Evolutionary conservation across 1,140 invertebrate genomes (phyloP), one percentile per base, ranked within the genome.

Genomic region (Aphelenchoides besseyi): DNA sequence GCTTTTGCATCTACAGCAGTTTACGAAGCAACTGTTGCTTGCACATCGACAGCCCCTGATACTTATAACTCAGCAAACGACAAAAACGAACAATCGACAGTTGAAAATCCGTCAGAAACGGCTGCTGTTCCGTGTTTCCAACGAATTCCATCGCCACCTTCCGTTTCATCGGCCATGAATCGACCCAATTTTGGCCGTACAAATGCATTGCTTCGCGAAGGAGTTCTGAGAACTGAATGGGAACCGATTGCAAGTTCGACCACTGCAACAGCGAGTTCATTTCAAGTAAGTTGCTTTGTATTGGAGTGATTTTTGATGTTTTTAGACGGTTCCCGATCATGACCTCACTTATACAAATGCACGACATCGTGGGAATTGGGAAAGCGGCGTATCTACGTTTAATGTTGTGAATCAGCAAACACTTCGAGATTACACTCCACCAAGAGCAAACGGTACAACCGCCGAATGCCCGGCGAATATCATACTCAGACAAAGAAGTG

Each of bases 311-410:
- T 59, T 59, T 59, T 8, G 16, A 59, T 59, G 26, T 26, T 12
- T 71, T 68, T 55, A 74, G 64, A 69, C 73, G 1, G 48, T 75
- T 36, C 35, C 52, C 26, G 35, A 77, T 70, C 73, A 75, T 59
- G 67, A 75, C 30, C 28, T 23, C 29, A 32, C 30, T 18, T 75
- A 75, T 54, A 68, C 48, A 30, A 61, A 71, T 33, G 69, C 73
- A 30, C 55, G 37, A 66, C 37, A 35, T 8, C 64, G 73, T 23
- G 41, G 64, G 26, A 69, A 75, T 37, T 75, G 75, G 74, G 48
- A 79, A 16, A 41, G 26, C 61, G 32, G 16, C 30, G 32, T 29
- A 16, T 16, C 63, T 36, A 33, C 63, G 12, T 66, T 66, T 33
- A 53, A 66, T 53, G 12, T 32, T n/a, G 36, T 66, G n/a, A 66